Percentiles rank a stretch among this genome's conserved stretches.
These are phyloP conservation scores for Epinephelus malabaricus DNA, from an alignment of 2,797 vertebrate species.

Conservation along the genomic window DNA sequence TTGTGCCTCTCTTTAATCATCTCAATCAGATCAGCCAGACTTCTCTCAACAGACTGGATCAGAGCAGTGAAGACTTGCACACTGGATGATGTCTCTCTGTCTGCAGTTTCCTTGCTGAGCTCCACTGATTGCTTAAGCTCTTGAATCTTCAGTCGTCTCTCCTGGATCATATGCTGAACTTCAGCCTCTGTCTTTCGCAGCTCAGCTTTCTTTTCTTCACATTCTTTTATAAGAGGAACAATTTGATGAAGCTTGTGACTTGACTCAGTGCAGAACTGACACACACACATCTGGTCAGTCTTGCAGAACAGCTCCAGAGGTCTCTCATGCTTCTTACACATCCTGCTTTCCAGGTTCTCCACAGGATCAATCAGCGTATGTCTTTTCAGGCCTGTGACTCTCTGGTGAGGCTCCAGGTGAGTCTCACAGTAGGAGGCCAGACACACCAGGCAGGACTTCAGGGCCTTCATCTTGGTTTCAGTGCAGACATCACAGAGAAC, in stretches of 20 bases:
- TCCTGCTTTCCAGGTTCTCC: background rate
- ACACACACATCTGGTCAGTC: constrained; percentile 9
- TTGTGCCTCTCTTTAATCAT: background rate
- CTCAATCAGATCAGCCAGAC: constrained; percentile 1
- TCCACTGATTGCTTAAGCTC: background rate
- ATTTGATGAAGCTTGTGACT: background rate
- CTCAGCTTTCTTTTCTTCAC: background rate
- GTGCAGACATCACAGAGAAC: constrained; percentile 10
- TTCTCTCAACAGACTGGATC: background rate
- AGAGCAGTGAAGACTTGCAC: background rate
- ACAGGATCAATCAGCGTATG: constrained; percentile 2
- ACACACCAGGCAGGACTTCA: constrained; percentile 11
- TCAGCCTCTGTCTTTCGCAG: background rate
- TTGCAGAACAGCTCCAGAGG: background rate
- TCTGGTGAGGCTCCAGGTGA: constrained; percentile 11
- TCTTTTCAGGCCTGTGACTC: background rate
- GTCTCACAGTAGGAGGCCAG: background rate
- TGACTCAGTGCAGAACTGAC: background rate
- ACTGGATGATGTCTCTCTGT: background rate
- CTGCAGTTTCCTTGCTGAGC: background rate
- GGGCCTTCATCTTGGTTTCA: background rate
- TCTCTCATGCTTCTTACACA: background rate
- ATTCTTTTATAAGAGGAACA: background rate
- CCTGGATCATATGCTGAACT: background rate
- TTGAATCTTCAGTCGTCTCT: background rate